Percentiles rank a stretch among this genome's conserved stretches.
phyloP scores from a whole-genome alignment of 2,888 invertebrate genomes.

The Altica lythri region DNA sequence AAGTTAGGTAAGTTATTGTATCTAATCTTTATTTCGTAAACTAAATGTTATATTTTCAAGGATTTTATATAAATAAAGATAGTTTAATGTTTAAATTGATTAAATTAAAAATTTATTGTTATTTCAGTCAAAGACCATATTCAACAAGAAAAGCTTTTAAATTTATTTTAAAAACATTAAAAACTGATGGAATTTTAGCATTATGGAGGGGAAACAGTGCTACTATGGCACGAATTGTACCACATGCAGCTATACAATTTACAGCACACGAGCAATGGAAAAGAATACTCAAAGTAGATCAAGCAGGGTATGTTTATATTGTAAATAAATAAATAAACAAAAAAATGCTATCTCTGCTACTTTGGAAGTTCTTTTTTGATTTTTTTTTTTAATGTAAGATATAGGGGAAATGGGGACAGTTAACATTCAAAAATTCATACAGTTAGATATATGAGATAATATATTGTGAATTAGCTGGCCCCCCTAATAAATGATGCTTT shows the following conservation, averaged over 20 bases:
- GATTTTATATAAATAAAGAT: background rate
- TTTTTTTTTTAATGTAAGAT: no score
- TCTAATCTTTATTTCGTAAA: background rate
- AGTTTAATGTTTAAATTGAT: background rate
- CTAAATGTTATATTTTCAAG: no score
- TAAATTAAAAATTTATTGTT: background rate
- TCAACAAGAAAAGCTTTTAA: conserved; percentile 71
- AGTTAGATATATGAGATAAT: no score
- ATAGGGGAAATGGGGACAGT: no score
- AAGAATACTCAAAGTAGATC: conserved; percentile 73
- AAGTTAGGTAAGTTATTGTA: conserved; percentile 67
- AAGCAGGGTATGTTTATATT: no score
- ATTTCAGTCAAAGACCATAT: conserved; percentile 69
- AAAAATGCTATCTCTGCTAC: no score
- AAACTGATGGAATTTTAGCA: conserved; percentile 78
- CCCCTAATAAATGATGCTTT: no score
- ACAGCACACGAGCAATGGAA: conserved; percentile 98
- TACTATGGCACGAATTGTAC: conserved; percentile 95
- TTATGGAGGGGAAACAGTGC: conserved; percentile 99
- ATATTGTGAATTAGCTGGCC: no score
- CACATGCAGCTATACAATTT: conserved; percentile 98
- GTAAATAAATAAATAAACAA: no score
- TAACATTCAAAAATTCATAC: no score
- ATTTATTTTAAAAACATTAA: conserved; percentile 72
- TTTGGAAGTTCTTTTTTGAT: no score